Evolutionary conservation across 2,888 invertebrate genomes (phyloP).

Genomic region (Agrotis clavis): DNA sequence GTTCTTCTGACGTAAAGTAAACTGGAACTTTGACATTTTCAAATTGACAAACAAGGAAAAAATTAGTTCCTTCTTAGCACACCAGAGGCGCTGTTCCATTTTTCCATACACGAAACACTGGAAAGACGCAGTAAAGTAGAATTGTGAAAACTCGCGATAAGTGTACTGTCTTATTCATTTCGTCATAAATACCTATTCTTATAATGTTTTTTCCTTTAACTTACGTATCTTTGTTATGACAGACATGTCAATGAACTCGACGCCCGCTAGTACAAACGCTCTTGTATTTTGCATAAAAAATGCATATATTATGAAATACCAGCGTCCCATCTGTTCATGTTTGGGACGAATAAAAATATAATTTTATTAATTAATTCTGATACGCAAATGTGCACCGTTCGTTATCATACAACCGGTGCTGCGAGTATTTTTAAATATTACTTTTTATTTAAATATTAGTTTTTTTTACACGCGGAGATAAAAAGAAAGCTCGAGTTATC

Average conservation of each 20-base stretch:
- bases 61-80: no score
- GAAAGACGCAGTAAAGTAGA: no score
- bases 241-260: constrained; percentile 12
- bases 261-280: constrained; percentile 19
- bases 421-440: constrained; percentile 21
- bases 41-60: no score
- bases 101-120: no score
- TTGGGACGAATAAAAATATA: constrained; percentile 55
- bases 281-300: constrained; percentile 52
- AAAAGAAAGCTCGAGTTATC: background rate
- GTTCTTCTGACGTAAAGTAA: no score
- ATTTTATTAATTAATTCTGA: constrained; percentile 66
- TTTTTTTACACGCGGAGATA: background rate
- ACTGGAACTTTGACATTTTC: no score
- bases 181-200: no score
- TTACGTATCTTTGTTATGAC: background rate
- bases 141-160: no score
- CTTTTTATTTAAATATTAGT: constrained; percentile 26
- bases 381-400: constrained; percentile 60
- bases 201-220: no score
- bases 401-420: constrained; percentile 53
- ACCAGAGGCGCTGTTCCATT: no score
- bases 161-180: no score
- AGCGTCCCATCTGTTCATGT: constrained; percentile 43
- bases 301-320: constrained; percentile 60